Base-by-base conservation (phyloP, 1,140 invertebrate species). In the Apis florea region DNA sequence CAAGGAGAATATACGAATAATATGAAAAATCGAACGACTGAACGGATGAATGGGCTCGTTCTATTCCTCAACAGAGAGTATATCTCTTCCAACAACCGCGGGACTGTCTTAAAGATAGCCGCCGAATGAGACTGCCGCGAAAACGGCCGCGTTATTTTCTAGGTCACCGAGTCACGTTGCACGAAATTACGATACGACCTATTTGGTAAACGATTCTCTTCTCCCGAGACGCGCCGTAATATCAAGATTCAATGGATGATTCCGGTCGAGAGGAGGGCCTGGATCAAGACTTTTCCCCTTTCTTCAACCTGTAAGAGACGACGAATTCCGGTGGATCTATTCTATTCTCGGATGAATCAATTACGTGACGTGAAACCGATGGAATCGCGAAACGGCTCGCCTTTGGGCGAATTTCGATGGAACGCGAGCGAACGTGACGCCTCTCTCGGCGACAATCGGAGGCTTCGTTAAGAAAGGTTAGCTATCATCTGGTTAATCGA, bases 11-110 rank as follows among this genome's bases (percentile, higher is more conserved):
- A 40, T 40, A 40, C 31, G 31, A 40, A 40, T 40, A 40, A 40
- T 40, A 40, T 26, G 54, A 64, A 54, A 70, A 74, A 83, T 71
- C 67, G 19, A 21, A 19, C 17, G 54, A 24, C 9, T 24, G 5
- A n/a, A 40, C 31, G 24, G 40, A 26, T 79, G 77, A 79, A 73
- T 73, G 24, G n/a, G 40, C 21, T n/a, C 79, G 79, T 81, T 75
- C 79, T 68, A 24, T 51, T 51, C n/a, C 4, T n/a, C 56, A 47
- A 40, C 13, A n/a, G 0, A 13, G 17, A 19, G 68, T 40, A 79
- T 79, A 72, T 79, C 77, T 47, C 10, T 63, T 63, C 17, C 24
- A 72, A 79, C 67, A 63, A 40, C 54, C 76, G 40, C 53, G 47
- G 15, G 66, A 49, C 51, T 59, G 75, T 69, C 58, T 54, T 19